Conservation (phyloP, 2,888 invertebrate species). For the Malacosoma neustria region DNA sequence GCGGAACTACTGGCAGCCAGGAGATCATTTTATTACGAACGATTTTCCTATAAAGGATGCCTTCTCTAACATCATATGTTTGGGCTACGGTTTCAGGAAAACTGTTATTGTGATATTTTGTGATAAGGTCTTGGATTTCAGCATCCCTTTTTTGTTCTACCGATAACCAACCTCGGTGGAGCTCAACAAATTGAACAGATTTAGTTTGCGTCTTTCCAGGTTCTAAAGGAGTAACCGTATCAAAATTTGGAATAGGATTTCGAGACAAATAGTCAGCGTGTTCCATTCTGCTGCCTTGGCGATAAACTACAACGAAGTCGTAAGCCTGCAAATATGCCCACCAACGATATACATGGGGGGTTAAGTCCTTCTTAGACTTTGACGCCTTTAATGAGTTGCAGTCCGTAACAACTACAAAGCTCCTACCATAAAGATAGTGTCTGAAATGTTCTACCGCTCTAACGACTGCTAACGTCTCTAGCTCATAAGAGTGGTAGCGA, state of each 20-base stretch:
- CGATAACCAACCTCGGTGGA: conserved; percentile 16
- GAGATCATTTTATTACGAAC: conserved; percentile 10
- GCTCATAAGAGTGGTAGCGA: too few species aligned
- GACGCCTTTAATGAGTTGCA: too few species aligned
- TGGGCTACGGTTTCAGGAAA: conserved; percentile 5
- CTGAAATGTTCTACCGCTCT: too few species aligned
- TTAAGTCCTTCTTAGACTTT: too few species aligned
- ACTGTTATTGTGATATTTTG: conserved; percentile 3
- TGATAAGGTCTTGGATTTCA: conserved; percentile 14
- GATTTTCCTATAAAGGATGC: conserved; percentile 17
- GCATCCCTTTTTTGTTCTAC: conserved; percentile 21
- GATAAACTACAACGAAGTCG: conserved; percentile 15
- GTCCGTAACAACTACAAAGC: too few species aligned
- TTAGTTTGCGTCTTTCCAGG: not conserved
- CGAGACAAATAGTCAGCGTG: conserved; percentile 19
- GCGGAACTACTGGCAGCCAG: conserved; percentile 19
- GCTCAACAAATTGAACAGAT: conserved; percentile 12
- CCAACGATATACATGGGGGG: too few species aligned
- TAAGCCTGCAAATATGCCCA: conserved; percentile 17
- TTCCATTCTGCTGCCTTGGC: conserved; percentile 12
- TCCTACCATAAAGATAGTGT: too few species aligned
- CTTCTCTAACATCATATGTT: conserved; percentile 19
- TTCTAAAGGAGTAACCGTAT: too few species aligned
- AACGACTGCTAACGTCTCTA: too few species aligned
- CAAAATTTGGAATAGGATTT: conserved; percentile 14